A percentile compares a stretch with the other conserved stretches of the same genome.
Evolutionary conservation across 2,888 invertebrate genomes (phyloP).

Genomic region (Coenonympha glycerion): DNA sequence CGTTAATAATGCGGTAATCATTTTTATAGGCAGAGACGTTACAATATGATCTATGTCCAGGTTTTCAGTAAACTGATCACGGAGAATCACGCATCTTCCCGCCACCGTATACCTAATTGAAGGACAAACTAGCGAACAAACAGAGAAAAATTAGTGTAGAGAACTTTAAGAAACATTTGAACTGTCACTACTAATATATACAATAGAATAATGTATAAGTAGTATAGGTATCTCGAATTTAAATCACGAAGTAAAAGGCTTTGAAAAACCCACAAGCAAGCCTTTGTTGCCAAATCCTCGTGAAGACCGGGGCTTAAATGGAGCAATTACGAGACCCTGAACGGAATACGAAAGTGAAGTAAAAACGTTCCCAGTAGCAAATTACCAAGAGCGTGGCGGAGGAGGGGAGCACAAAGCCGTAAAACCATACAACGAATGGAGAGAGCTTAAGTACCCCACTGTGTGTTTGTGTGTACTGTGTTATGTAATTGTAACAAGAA

Average conservation of each 20-base stretch:
- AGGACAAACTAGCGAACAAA: too few species aligned
- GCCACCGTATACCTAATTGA: too few species aligned
- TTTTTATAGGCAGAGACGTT: too few species aligned
- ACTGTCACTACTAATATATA: neutral
- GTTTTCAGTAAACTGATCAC: too few species aligned
- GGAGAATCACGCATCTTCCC: too few species aligned
- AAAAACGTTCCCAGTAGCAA: constrained; percentile 13
- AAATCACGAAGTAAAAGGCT: neutral
- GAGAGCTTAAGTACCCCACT: neutral
- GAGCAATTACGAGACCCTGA: constrained; percentile 17
- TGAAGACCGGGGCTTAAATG: constrained; percentile 15
- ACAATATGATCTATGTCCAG: too few species aligned
- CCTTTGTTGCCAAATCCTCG: constrained; percentile 12
- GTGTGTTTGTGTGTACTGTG: constrained; percentile 1
- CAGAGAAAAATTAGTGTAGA: too few species aligned
- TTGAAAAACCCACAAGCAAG: constrained; percentile 5
- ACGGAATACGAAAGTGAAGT: constrained; percentile 17
- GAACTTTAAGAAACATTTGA: too few species aligned
- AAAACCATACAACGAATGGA: constrained; percentile 11
- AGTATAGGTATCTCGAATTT: neutral
- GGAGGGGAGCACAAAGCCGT: constrained; percentile 12
- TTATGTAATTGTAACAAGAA: neutral
- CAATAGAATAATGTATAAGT: neutral
- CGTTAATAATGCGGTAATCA: too few species aligned
- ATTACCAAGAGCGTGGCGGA: constrained; percentile 14